phyloP scores from a whole-genome alignment of 2,113 vertebrate genomes.

The Zeus faber region DNA sequence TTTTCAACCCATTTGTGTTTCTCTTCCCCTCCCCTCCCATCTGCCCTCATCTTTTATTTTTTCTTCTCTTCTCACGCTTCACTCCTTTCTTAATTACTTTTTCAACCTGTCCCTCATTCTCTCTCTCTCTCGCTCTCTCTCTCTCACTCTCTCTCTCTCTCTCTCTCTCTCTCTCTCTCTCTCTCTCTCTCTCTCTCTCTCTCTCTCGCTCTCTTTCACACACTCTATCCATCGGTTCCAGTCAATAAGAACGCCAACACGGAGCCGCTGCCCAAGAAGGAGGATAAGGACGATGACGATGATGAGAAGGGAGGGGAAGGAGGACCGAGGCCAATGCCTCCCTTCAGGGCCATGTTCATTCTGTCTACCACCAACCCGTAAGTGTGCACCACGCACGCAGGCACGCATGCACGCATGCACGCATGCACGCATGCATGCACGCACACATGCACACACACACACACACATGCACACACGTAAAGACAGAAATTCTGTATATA shows the following conservation, averaged over 20 bases:
- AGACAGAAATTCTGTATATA: too few species aligned
- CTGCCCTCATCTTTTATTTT: background rate
- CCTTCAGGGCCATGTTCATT: slow-evolving; percentile 96
- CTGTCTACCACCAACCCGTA: slow-evolving; percentile 93
- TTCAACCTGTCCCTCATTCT: background rate
- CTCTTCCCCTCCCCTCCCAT: background rate
- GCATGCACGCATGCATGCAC: background rate
- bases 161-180: slow-evolving; percentile 3
- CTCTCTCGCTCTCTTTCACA: slow-evolving; percentile 10
- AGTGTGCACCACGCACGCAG: slow-evolving; percentile 43
- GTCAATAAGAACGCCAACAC: slow-evolving; percentile 93
- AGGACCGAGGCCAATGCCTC: slow-evolving; percentile 91
- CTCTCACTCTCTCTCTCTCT: background rate
- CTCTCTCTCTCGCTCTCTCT: background rate
- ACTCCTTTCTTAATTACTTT: background rate
- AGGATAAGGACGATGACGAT: slow-evolving; percentile 86
- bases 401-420: background rate
- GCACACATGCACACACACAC: background rate
- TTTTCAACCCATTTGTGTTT: background rate
- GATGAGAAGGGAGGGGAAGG: slow-evolving; percentile 79
- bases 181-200: background rate
- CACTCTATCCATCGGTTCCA: too few species aligned
- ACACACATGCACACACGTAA: background rate
- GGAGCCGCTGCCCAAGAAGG: slow-evolving; percentile 84
- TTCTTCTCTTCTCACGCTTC: too few species aligned